A percentile compares a stretch with the other conserved stretches of the same genome.
Conservation (phyloP, 2,113 vertebrate species). For the Anhinga anhinga region DNA sequence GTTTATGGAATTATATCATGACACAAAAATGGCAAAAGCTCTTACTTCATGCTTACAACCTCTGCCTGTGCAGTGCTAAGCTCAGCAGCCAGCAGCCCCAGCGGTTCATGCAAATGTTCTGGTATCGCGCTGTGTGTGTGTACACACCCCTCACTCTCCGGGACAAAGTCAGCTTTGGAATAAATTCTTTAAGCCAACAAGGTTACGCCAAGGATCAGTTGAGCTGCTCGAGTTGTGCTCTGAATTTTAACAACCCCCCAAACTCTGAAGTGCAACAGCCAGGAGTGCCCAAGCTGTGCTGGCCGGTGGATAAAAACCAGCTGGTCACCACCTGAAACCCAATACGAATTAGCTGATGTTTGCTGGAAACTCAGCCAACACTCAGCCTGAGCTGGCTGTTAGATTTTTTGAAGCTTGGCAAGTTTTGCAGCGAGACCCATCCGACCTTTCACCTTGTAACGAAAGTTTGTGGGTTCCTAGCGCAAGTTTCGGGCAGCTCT, state of each 20-base stretch:
- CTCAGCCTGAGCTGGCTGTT: background rate
- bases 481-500: background rate
- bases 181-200: background rate
- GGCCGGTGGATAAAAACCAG: background rate
- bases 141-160: background rate
- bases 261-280: background rate
- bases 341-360: background rate
- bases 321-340: constrained; percentile 23
- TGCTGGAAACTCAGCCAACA: background rate
- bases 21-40: background rate
- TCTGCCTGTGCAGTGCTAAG: background rate
- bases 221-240: background rate
- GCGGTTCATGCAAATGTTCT: background rate
- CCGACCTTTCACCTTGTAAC: background rate
- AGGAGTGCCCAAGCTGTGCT: background rate
- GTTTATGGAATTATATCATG: background rate
- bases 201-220: background rate
- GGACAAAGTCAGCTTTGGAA: constrained; percentile 27
- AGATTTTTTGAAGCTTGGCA: background rate
- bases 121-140: background rate
- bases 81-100: background rate
- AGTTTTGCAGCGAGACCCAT: background rate
- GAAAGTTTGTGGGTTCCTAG: background rate
- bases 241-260: constrained; percentile 17
- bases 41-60: background rate